These are phyloP conservation scores for Agrenia bidenticulata DNA, from an alignment of 2,888 invertebrate genomes.

Conservation along the genomic window DNA sequence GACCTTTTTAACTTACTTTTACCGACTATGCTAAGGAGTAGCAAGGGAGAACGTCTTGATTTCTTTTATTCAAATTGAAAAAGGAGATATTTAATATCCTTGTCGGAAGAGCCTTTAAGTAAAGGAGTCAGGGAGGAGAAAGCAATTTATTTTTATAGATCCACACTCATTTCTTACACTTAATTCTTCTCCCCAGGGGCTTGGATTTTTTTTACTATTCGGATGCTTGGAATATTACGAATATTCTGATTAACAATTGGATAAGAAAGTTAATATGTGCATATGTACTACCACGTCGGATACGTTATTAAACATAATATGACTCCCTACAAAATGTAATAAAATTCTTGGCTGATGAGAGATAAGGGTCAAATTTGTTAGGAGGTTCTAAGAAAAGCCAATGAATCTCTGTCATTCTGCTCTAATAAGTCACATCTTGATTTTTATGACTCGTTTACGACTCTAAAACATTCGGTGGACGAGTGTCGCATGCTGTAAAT, in stretches of 20 bases:
- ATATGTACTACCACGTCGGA: too few species aligned
- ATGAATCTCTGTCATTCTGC: constrained; percentile 27
- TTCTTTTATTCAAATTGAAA: constrained; percentile 20
- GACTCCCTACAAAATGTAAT: not conserved
- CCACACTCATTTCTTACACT: not conserved
- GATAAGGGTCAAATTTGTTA: constrained; percentile 17
- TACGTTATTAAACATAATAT: too few species aligned
- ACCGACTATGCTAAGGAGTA: constrained; percentile 3
- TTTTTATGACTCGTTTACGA: constrained; percentile 29
- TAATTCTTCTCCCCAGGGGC: not conserved
- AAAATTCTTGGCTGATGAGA: constrained; percentile 16
- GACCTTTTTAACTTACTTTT: constrained; percentile 26
- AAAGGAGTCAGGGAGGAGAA: constrained; percentile 6
- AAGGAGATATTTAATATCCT: constrained; percentile 21
- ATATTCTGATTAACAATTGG: too few species aligned
- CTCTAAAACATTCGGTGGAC: constrained; percentile 20
- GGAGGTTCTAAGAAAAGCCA: not conserved
- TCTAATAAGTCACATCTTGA: constrained; percentile 28
- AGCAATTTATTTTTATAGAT: constrained; percentile 11
- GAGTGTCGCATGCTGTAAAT: constrained; percentile 33
- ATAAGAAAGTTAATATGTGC: too few species aligned
- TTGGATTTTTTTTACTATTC: too few species aligned
- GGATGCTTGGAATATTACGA: too few species aligned
- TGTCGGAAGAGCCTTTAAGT: constrained; percentile 11
- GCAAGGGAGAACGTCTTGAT: not conserved